Conservation (phyloP, 1,140 invertebrate genomes). For the Zaprionus capensis region DNA sequence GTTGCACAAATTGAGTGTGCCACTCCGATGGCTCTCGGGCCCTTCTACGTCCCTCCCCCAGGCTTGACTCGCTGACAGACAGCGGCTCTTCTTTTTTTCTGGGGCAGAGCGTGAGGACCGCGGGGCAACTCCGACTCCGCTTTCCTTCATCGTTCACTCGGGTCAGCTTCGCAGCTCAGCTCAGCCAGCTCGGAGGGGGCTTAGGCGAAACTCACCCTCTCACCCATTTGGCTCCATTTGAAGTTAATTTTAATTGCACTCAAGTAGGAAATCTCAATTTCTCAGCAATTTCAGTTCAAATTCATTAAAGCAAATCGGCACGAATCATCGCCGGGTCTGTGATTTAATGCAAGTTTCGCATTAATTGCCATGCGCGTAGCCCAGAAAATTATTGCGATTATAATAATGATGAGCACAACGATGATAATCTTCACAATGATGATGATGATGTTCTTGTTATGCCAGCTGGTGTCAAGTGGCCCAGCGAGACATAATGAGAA, state of each 20-base stretch:
- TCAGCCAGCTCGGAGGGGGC: neutral
- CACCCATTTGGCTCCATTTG: conserved; percentile 55
- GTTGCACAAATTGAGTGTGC: conserved; percentile 75
- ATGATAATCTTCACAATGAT: conserved; percentile 18
- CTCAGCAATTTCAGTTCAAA: conserved; percentile 67
- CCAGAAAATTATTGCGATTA: conserved; percentile 7
- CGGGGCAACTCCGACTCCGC: neutral
- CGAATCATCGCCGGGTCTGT: conserved; percentile 38
- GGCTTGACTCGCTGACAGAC: neutral
- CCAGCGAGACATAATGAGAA: conserved; percentile 8
- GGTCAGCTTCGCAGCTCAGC: conserved; percentile 14
- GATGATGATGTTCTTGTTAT: conserved; percentile 20
- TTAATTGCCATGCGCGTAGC: conserved; percentile 51
- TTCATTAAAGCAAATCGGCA: conserved; percentile 58
- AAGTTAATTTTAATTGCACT: conserved; percentile 78
- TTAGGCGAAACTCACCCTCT: neutral
- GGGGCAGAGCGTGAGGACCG: neutral
- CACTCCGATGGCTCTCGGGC: conserved; percentile 5
- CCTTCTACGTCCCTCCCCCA: neutral
- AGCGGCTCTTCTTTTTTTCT: neutral
- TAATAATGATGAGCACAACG: conserved; percentile 10
- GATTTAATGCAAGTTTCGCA: conserved; percentile 56
- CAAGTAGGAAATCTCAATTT: conserved; percentile 81
- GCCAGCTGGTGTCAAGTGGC: conserved; percentile 28
- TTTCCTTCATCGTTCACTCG: neutral